These are phyloP conservation scores for Trichacis sp. DNA, from an alignment of 2,888 invertebrate species.

Conservation along the genomic window DNA sequence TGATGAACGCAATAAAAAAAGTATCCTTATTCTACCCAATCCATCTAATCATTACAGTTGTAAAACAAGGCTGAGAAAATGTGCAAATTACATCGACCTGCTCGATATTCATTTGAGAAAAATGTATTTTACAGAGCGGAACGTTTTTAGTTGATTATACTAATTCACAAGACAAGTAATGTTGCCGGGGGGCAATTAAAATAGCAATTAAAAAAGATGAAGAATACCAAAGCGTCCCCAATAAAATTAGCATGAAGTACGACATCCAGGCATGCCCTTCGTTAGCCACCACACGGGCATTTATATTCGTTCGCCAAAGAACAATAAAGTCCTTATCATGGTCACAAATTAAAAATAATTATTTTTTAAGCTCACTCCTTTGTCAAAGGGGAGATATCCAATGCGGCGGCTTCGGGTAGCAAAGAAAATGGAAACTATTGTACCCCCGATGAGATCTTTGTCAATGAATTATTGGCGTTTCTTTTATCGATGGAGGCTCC, in stretches of 20 bases:
- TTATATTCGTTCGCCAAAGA: conserved; percentile 47
- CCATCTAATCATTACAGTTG: too few relatives aligned
- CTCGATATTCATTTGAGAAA: conserved; percentile 24
- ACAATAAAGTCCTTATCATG: conserved; percentile 63
- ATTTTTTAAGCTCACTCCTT: conserved; percentile 67
- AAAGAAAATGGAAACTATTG: conserved; percentile 63
- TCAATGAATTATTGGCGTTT: conserved; percentile 68
- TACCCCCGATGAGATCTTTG: conserved; percentile 66
- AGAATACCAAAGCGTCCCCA: conserved; percentile 55
- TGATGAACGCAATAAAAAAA: too few relatives aligned
- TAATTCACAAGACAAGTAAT: conserved; percentile 43
- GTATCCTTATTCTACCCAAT: too few relatives aligned
- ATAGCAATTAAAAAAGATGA: conserved; percentile 55
- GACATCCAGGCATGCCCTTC: conserved; percentile 46
- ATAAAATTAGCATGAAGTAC: conserved; percentile 62
- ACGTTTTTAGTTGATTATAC: conserved; percentile 42
- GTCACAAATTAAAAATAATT: conserved; percentile 69
- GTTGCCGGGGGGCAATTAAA: conserved; percentile 51
- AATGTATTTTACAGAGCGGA: conserved; percentile 14
- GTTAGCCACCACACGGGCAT: conserved; percentile 46
- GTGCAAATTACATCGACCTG: too few relatives aligned
- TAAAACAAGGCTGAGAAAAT: too few relatives aligned
- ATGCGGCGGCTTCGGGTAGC: conserved; percentile 44
- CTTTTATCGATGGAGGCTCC: conserved; percentile 60
- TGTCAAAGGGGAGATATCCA: conserved; percentile 54